Evolutionary conservation across 2,113 vertebrate genomes (phyloP).

Genomic region (Austrofundulus limnaeus): DNA sequence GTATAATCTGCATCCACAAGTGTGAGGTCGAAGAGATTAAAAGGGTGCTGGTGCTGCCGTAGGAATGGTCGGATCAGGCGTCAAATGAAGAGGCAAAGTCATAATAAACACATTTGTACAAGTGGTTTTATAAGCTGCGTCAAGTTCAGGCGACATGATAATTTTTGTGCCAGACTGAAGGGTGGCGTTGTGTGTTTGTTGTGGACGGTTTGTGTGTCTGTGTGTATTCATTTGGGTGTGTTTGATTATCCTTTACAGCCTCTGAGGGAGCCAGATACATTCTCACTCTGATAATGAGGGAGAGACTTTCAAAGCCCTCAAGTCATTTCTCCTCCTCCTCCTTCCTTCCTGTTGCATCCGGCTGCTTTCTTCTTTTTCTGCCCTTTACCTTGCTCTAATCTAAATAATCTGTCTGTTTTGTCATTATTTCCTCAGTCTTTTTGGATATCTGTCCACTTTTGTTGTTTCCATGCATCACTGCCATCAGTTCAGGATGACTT

Average conservation of each 20-base stretch:
- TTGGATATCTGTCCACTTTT: slow-evolving; percentile 6
- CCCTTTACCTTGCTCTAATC: slow-evolving; percentile 34
- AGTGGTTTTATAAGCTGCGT: slow-evolving; percentile 28
- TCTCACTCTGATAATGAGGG: slow-evolving; percentile 77
- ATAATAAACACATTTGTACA: slow-evolving; percentile 9
- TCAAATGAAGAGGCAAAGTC: slow-evolving; percentile 1
- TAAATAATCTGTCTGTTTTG: slow-evolving; percentile 23
- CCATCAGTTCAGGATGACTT: slow-evolving; percentile 31
- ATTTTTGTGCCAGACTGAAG: slow-evolving; percentile 19
- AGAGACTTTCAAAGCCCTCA: slow-evolving; percentile 75
- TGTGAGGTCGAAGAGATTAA: slow-evolving; percentile 44
- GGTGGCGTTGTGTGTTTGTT: slow-evolving; percentile 27
- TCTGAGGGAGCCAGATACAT: slow-evolving; percentile 74
- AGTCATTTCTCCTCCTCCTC: slow-evolving; percentile 72
- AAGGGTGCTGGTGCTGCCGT: slow-evolving; percentile 17
- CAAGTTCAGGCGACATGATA: slow-evolving; percentile 12
- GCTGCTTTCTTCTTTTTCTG: slow-evolving; percentile 25
- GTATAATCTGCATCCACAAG: slow-evolving; percentile 55
- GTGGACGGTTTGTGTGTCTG: slow-evolving; percentile 25
- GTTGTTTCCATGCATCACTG: slow-evolving; percentile 14
- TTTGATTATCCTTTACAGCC: slow-evolving; percentile 74
- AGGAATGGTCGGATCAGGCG: slow-evolving; percentile 3
- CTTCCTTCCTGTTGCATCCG: slow-evolving; percentile 66
- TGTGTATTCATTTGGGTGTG: slow-evolving; percentile 54
- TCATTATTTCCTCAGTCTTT: background rate